phyloP scores from a whole-genome alignment of 2,113 vertebrate genomes.

The Romanogobio albipinnatus region DNA sequence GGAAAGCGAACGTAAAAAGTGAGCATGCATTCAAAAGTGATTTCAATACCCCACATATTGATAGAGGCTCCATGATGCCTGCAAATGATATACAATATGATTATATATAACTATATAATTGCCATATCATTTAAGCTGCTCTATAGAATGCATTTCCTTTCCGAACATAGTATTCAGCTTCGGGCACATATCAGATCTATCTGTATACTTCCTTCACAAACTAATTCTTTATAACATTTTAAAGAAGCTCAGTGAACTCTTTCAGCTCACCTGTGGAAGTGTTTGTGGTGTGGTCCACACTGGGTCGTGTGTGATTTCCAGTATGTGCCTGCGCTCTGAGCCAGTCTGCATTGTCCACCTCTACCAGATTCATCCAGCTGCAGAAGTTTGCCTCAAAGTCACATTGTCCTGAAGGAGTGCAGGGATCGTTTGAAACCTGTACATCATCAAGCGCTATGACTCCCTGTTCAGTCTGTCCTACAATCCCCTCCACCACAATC shows the following conservation, averaged over 20 bases:
- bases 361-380: slow-evolving; percentile 71
- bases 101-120: too few relatives aligned
- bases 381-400: slow-evolving; percentile 75
- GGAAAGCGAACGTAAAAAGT: too few relatives aligned
- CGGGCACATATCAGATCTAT: neutral
- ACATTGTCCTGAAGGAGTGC: slow-evolving; percentile 66
- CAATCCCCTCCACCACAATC: slow-evolving; percentile 75
- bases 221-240: neutral
- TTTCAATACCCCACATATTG: too few relatives aligned
- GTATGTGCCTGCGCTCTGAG: slow-evolving; percentile 66
- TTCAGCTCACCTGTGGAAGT: slow-evolving; percentile 59
- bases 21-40: too few relatives aligned
- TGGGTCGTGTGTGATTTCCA: slow-evolving; percentile 65
- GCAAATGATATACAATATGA: too few relatives aligned
- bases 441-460: slow-evolving; percentile 77
- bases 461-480: slow-evolving; percentile 61
- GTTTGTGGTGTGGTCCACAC: slow-evolving; percentile 75
- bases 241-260: neutral
- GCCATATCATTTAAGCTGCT: too few relatives aligned
- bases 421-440: slow-evolving; percentile 60
- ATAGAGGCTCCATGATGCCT: too few relatives aligned
- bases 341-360: slow-evolving; percentile 72
- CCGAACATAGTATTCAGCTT: too few relatives aligned
- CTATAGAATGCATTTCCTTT: too few relatives aligned
- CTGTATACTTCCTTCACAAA: neutral